These are phyloP conservation scores for Hypselothyrea guttata DNA, from an alignment of 2,888 invertebrate species.

Conservation along the genomic window DNA sequence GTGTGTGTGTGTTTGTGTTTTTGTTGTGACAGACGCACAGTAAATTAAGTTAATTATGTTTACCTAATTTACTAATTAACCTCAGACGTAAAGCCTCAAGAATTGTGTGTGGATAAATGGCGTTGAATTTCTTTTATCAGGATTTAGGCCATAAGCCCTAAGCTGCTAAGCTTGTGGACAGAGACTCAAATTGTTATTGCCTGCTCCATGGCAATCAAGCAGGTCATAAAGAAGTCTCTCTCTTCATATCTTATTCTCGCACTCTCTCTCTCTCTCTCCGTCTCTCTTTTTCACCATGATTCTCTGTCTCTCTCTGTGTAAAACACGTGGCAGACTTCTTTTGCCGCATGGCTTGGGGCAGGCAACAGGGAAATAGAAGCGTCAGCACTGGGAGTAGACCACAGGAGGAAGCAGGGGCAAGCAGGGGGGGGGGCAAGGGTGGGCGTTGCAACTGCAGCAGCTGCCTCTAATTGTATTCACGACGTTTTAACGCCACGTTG, in stretches of 20 bases:
- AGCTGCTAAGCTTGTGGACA: constrained; percentile 22
- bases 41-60: constrained; percentile 72
- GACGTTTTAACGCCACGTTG: constrained; percentile 51
- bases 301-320: too few species aligned
- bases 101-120: constrained; percentile 51
- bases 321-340: too few species aligned
- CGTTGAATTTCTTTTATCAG: constrained; percentile 28
- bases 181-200: constrained; percentile 9
- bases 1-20: constrained; percentile 33
- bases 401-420: background rate
- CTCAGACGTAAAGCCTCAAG: constrained; percentile 54
- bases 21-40: constrained; percentile 41
- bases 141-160: constrained; percentile 23
- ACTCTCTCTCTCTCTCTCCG: background rate
- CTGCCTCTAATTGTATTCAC: constrained; percentile 58
- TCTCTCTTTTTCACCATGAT: background rate
- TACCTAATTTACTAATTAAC: constrained; percentile 74
- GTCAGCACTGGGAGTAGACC: too few species aligned
- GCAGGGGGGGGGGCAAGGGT: background rate
- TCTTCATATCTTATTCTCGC: too few species aligned
- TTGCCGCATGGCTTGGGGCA: too few species aligned
- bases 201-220: constrained; percentile 19
- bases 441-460: background rate
- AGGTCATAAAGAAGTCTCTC: constrained; percentile 19
- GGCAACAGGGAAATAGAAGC: too few species aligned